phyloP scores from a whole-genome alignment of 35 echinoderm and acorn worm genomes.

The Patiria miniata region DNA sequence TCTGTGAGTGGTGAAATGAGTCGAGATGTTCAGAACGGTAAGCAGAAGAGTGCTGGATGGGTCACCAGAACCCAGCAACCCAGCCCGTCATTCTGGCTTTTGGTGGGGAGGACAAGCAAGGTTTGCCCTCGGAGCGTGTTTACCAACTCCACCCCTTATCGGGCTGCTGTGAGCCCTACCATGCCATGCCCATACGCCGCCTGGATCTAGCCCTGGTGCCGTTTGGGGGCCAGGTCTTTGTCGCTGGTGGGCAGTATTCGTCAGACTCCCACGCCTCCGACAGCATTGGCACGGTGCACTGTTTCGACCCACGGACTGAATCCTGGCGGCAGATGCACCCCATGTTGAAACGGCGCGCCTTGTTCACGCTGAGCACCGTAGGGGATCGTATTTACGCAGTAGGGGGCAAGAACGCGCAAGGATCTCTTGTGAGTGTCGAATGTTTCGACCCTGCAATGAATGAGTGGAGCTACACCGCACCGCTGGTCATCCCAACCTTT shows the following conservation, averaged over 20 bases:
- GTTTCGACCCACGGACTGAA: slow-evolving; percentile 44
- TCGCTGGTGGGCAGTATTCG: slow-evolving; percentile 87
- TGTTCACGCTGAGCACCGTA: slow-evolving; percentile 63
- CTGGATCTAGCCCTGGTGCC: slow-evolving; percentile 64
- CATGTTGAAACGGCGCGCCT: slow-evolving; percentile 77
- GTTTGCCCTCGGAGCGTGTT: slow-evolving; percentile 31
- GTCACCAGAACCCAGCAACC: slow-evolving; percentile 26
- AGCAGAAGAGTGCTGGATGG: not conserved
- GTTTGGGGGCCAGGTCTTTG: slow-evolving; percentile 65
- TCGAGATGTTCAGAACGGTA: not conserved
- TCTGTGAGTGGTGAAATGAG: not conserved
- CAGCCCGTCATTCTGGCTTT: slow-evolving; percentile 29
- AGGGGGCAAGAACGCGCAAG: slow-evolving; percentile 83
- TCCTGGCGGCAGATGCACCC: slow-evolving; percentile 76
- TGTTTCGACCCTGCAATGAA: slow-evolving; percentile 65
- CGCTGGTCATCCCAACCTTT: slow-evolving; percentile 63
- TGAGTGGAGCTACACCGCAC: slow-evolving; percentile 67
- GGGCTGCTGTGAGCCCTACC: slow-evolving; percentile 34
- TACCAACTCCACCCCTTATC: slow-evolving; percentile 55
- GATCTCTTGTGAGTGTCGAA: slow-evolving; percentile 82
- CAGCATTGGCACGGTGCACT: slow-evolving; percentile 78
- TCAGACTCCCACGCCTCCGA: slow-evolving; percentile 63
- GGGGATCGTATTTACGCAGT: slow-evolving; percentile 73
- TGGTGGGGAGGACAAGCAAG: slow-evolving; percentile 75
- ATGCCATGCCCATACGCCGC: slow-evolving; percentile 53